These are phyloP conservation scores for Coilia nasus DNA, from an alignment of 2,797 vertebrate genomes.

Conservation along the genomic window DNA sequence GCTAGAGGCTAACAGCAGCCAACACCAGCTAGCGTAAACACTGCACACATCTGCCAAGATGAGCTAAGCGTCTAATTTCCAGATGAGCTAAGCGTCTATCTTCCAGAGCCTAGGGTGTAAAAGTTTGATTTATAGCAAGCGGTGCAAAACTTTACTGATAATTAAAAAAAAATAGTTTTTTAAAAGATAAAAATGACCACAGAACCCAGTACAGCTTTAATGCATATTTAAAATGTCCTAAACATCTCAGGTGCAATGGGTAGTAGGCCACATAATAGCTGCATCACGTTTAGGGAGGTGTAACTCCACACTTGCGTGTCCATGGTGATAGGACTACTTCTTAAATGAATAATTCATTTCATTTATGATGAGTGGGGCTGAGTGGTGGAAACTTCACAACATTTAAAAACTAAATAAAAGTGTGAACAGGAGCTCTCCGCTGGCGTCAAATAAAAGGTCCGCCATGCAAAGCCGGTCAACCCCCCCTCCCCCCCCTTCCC, in stretches of 20 bases:
- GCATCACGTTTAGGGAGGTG: background rate
- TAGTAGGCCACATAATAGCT: background rate
- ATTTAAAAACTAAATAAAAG: background rate
- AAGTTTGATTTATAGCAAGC: slow-evolving; percentile 34
- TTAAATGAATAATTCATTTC: background rate
- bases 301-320: background rate
- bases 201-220: no score
- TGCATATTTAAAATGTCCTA: no score
- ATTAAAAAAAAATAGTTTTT: no score
- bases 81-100: slow-evolving; percentile 27
- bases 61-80: background rate
- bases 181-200: no score
- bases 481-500: slow-evolving; percentile 48
- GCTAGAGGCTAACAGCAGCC: background rate
- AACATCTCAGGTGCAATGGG: no score
- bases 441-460: slow-evolving; percentile 64
- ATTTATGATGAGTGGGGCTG: background rate
- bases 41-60: background rate
- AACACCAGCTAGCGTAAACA: background rate
- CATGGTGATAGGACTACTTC: background rate
- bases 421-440: background rate
- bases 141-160: background rate
- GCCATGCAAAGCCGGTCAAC: slow-evolving; percentile 54
- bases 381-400: background rate
- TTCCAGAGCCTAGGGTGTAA: slow-evolving; percentile 55